Conservation (phyloP, 2,797 vertebrate species). For the Malurus leucopterus region DNA sequence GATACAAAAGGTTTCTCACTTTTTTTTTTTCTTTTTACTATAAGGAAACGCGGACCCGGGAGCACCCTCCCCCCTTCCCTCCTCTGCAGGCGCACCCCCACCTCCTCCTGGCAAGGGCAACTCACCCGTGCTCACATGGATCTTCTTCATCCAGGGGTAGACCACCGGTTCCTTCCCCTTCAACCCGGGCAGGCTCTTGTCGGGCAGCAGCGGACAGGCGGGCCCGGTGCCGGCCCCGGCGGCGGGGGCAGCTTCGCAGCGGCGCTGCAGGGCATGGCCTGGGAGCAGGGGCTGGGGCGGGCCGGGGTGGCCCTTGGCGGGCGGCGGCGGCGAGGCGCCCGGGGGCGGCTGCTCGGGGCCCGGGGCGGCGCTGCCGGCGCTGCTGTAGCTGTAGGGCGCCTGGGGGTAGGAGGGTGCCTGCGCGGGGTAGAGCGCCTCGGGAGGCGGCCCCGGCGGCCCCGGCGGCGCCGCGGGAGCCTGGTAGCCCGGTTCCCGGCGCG, state of each 20-base stretch:
- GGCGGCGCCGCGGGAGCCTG: slow-evolving; percentile 66
- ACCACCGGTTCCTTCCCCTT: slow-evolving; percentile 92
- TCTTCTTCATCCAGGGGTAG: slow-evolving; percentile 99
- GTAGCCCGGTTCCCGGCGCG: slow-evolving; percentile 85
- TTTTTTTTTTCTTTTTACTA: background rate
- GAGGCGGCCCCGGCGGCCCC: slow-evolving; percentile 70
- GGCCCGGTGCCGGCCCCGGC: slow-evolving; percentile 56
- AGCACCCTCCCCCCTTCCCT: slow-evolving; percentile 16
- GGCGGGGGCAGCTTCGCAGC: slow-evolving; percentile 58
- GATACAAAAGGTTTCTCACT: slow-evolving; percentile 79
- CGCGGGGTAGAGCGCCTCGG: slow-evolving; percentile 77
- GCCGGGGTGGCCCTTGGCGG: slow-evolving; percentile 72
- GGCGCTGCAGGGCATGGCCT: slow-evolving; percentile 55
- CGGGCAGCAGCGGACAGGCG: slow-evolving; percentile 65
- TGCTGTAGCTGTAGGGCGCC: slow-evolving; percentile 82
- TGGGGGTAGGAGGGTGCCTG: slow-evolving; percentile 84
- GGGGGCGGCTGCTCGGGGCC: slow-evolving; percentile 77
- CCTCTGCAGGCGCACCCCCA: slow-evolving; percentile 9
- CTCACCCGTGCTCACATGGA: slow-evolving; percentile 94
- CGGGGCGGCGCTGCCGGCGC: slow-evolving; percentile 67
- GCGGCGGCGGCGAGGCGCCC: slow-evolving; percentile 40
- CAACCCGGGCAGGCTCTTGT: slow-evolving; percentile 65
- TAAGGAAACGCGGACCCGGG: slow-evolving; percentile 9
- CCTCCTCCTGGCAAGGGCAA: slow-evolving; percentile 71
- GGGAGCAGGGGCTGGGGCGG: slow-evolving; percentile 52